A percentile compares a stretch with the other conserved stretches of the same genome.
Evolutionary conservation across 2,113 vertebrate genomes (phyloP).

Genomic region (Microcebus jonahi): DNA sequence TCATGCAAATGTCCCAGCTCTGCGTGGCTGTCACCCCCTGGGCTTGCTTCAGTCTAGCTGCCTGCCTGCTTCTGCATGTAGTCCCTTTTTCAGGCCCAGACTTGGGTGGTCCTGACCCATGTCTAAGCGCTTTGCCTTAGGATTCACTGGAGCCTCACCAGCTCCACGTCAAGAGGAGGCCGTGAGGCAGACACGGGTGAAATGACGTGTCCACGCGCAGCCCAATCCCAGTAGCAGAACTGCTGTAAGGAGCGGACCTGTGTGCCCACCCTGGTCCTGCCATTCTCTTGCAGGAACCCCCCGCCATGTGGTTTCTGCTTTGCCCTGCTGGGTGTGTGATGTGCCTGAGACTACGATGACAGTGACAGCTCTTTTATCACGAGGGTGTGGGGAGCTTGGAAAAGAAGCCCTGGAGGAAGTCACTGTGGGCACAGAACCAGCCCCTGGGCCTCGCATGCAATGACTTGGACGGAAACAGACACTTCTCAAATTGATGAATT

Average conservation of each 20-base stretch:
- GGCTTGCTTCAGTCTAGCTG: not conserved
- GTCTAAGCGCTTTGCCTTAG: not conserved
- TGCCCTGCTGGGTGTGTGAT: not conserved
- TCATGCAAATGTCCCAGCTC: not conserved
- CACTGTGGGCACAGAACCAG: not conserved
- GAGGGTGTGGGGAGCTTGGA: not conserved
- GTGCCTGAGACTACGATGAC: not conserved
- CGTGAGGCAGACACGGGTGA: not conserved
- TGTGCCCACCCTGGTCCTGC: not conserved
- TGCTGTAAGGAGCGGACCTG: not conserved
- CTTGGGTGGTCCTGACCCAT: not conserved
- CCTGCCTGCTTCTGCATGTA: not conserved
- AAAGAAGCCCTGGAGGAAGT: slow-evolving; percentile 26
- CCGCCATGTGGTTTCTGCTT: not conserved
- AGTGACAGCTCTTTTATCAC: not conserved
- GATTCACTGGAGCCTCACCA: not conserved
- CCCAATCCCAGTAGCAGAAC: not conserved
- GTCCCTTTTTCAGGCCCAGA: not conserved
- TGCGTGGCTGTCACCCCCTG: not conserved
- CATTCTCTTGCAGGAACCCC: not conserved
- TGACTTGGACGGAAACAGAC: slow-evolving; percentile 18
- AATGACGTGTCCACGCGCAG: not conserved
- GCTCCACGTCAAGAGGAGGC: not conserved
- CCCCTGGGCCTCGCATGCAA: not conserved
- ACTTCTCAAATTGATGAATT: slow-evolving; percentile 15